A percentile compares a stretch with the other conserved stretches of the same genome.
phyloP scores from a whole-genome alignment of 2,113 vertebrate genomes.

The Bucco capensis region DNA sequence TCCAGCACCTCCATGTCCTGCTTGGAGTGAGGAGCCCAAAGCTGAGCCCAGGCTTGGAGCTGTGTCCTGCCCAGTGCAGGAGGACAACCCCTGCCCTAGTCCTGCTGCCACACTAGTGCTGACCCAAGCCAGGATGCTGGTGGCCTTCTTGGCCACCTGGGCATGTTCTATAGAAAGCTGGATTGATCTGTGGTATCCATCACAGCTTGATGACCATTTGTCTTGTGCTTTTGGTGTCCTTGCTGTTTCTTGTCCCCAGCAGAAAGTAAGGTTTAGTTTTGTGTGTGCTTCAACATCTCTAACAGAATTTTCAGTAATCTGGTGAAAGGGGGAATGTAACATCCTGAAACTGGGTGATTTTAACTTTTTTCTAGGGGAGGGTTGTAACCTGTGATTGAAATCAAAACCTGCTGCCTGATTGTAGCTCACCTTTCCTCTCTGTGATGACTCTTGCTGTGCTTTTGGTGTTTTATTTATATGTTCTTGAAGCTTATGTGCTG shows the following conservation, averaged over 20 bases:
- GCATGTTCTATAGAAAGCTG: background rate
- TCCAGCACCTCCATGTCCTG: too few relatives aligned
- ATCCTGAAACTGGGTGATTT: background rate
- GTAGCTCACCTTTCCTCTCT: background rate
- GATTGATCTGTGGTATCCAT: accelerated
- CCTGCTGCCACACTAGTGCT: too few relatives aligned
- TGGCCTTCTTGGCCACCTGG: too few relatives aligned
- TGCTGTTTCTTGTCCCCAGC: background rate
- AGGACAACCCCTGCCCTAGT: too few relatives aligned
- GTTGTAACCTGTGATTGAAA: background rate
- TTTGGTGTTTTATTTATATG: background rate
- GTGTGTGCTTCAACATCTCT: background rate
- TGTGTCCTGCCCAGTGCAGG: too few relatives aligned
- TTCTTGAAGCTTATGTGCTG: background rate
- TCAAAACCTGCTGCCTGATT: background rate
- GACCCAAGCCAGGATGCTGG: too few relatives aligned
- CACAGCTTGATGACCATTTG: background rate
- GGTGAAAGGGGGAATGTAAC: background rate
- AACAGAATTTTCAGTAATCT: background rate
- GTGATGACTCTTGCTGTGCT: background rate
- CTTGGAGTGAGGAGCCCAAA: too few relatives aligned
- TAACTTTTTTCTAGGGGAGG: background rate
- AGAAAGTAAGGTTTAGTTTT: background rate
- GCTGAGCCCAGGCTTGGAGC: too few relatives aligned
- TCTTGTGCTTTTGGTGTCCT: background rate